Percentiles rank a stretch among this genome's conserved stretches.
These are phyloP conservation scores for Microtus ochrogaster DNA, from an alignment of 2,113 vertebrate genomes.

Conservation along the genomic window DNA sequence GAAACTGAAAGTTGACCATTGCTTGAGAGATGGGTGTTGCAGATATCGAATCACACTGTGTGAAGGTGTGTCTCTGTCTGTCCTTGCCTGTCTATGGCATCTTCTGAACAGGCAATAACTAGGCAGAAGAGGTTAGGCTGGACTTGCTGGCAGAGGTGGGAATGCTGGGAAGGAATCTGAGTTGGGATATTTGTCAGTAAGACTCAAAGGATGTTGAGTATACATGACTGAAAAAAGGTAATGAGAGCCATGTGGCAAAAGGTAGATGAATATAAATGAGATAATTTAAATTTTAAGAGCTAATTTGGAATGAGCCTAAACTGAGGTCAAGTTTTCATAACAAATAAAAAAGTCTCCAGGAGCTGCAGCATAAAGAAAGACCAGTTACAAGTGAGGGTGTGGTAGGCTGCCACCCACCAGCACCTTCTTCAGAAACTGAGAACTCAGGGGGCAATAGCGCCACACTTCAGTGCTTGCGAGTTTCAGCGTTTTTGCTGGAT, in stretches of 20 bases:
- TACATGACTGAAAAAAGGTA: background rate
- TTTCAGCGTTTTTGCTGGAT: background rate
- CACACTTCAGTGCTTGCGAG: background rate
- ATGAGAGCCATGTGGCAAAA: background rate
- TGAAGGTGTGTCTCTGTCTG: background rate
- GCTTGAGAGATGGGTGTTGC: background rate
- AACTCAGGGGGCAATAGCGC: background rate
- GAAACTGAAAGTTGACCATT: background rate
- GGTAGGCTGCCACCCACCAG: background rate
- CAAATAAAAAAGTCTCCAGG: background rate
- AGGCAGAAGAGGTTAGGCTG: background rate
- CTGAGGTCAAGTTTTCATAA: background rate
- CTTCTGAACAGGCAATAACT: background rate
- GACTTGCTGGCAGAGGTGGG: background rate
- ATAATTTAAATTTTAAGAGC: background rate
- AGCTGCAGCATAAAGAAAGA: background rate
- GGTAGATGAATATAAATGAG: background rate
- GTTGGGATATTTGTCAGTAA: background rate
- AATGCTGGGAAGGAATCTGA: background rate
- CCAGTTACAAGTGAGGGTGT: background rate
- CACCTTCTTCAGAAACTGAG: background rate
- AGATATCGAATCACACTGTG: background rate
- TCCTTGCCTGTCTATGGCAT: background rate
- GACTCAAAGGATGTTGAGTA: background rate
- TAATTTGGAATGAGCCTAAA: background rate